Evolutionary conservation across 2,113 vertebrate species (phyloP).

Genomic region (Galemys pyrenaicus): DNA sequence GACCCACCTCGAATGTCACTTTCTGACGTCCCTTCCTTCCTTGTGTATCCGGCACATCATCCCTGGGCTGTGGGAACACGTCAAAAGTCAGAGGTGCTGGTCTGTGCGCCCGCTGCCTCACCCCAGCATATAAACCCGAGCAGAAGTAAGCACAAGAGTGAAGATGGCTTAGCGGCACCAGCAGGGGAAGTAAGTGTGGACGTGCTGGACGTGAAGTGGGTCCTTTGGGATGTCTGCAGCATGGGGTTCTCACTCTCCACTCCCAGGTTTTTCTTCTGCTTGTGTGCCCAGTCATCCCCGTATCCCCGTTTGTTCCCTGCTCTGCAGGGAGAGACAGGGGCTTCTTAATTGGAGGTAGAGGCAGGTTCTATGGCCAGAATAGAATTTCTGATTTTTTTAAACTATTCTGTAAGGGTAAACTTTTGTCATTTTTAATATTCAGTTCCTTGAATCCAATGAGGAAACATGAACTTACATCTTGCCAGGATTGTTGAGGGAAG

Average conservation of each 20-base stretch:
- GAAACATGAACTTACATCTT: conserved; percentile 52
- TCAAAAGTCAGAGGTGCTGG: background rate
- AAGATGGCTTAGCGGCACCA: no score
- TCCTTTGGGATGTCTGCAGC: no score
- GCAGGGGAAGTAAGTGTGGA: no score
- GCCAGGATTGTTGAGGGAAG: conserved; percentile 11
- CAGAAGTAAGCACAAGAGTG: no score
- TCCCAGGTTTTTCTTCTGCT: background rate
- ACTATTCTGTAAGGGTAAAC: background rate
- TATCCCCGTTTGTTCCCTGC: background rate
- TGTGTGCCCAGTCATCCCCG: background rate
- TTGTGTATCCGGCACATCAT: background rate
- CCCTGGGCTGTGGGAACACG: background rate
- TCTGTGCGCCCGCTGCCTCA: no score
- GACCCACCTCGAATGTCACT: background rate
- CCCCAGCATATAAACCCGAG: no score
- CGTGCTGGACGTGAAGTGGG: no score
- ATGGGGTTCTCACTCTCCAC: no score
- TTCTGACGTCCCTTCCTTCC: background rate
- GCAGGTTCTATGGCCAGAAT: background rate
- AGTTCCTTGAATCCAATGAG: background rate
- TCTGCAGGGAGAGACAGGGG: background rate
- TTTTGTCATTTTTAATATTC: conserved; percentile 9
- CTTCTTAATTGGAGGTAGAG: background rate
- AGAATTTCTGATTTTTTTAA: background rate